Evolutionary conservation across 2,888 invertebrate species (phyloP).

Genomic region (Leptopilina drosophilae): DNA sequence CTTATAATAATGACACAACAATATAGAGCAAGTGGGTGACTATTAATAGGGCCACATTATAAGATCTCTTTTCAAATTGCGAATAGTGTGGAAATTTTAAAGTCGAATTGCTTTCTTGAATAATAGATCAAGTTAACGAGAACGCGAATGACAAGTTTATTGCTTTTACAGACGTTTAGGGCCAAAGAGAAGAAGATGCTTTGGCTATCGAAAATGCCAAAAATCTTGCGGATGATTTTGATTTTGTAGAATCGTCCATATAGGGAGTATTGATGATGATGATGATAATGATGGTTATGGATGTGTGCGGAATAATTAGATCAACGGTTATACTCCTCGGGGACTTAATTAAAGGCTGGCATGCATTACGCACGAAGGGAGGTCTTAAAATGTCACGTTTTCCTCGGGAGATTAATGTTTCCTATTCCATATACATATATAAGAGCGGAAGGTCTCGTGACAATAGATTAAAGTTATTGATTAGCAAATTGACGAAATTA

Average conservation of each 20-base stretch:
- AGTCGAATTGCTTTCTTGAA: constrained; percentile 5
- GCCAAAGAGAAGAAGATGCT: background rate
- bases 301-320: constrained; percentile 34
- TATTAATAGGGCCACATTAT: background rate
- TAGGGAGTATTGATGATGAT: background rate
- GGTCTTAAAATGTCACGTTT: constrained; percentile 34
- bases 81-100: constrained; percentile 1
- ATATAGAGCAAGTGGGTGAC: no score
- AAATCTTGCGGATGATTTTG: background rate
- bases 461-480: background rate
- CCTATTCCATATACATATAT: background rate
- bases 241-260: background rate
- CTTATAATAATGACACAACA: no score
- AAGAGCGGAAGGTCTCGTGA: background rate
- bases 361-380: constrained; percentile 22
- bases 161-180: constrained; percentile 22
- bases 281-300: constrained; percentile 6
- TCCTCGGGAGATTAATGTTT: constrained; percentile 13
- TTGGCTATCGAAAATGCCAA: constrained; percentile 38
- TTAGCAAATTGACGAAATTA: no score
- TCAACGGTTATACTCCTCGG: background rate
- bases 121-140: constrained; percentile 38
- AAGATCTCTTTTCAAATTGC: constrained; percentile 8
- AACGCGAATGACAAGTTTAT: constrained; percentile 24
- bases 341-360: constrained; percentile 23